A percentile compares a stretch with the other conserved stretches of the same genome.
These are phyloP conservation scores for Brachycybe producta DNA, from an alignment of 2,888 invertebrate species.

Conservation along the genomic window DNA sequence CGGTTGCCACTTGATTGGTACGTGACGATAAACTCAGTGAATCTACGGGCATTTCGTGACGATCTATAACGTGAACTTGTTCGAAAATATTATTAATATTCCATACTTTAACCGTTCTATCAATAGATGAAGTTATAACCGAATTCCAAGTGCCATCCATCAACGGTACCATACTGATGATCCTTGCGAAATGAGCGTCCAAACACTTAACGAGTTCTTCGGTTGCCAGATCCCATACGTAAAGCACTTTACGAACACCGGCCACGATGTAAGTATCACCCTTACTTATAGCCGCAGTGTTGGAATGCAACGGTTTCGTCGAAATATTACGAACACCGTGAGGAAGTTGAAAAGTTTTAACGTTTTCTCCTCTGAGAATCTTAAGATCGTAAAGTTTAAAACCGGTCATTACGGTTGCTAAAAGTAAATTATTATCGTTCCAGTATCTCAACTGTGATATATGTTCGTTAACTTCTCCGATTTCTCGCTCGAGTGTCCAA, in stretches of 20 bases:
- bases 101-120: constrained; percentile 97
- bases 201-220: constrained; percentile 74
- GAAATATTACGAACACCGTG: constrained; percentile 79
- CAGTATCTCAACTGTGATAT: constrained; percentile 71
- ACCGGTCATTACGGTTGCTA: constrained; percentile 43
- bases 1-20: constrained; percentile 71
- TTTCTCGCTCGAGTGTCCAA: constrained; percentile 21
- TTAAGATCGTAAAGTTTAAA: constrained; percentile 33
- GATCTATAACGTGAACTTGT: constrained; percentile 87
- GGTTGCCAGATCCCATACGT: constrained; percentile 79
- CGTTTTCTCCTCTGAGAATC: constrained; percentile 26
- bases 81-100: constrained; percentile 98
- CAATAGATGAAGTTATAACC: constrained; percentile 90
- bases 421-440: constrained; percentile 60
- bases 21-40: constrained; percentile 52
- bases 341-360: constrained; percentile 25
- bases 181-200: constrained; percentile 93
- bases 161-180: constrained; percentile 77
- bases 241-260: constrained; percentile 86
- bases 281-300: constrained; percentile 82
- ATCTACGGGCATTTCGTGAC: constrained; percentile 90
- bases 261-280: constrained; percentile 85
- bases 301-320: constrained; percentile 76
- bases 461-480: constrained; percentile 45
- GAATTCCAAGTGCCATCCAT: constrained; percentile 80